Conservation (phyloP, 2,888 invertebrate species). For the Chrysolina oricalcia region DNA sequence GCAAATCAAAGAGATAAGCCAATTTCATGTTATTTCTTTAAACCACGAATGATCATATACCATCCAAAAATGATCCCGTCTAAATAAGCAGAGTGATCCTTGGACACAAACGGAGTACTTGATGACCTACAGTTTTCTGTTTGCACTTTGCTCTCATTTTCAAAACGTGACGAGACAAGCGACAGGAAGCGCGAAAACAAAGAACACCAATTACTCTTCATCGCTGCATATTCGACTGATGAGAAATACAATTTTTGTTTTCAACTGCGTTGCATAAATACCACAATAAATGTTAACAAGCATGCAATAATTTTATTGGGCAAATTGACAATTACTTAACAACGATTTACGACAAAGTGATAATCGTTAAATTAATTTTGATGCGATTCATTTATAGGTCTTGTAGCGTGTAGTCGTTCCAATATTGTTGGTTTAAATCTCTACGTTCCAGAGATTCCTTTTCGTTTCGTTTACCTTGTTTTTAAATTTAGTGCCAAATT, state of each 20-base stretch:
- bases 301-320: neutral
- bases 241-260: slow-evolving; percentile 1
- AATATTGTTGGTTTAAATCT: too few species aligned
- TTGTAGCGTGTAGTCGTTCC: too few species aligned
- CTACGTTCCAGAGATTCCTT: too few species aligned
- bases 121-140: neutral
- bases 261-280: neutral
- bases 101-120: neutral
- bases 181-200: neutral
- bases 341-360: neutral
- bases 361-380: neutral
- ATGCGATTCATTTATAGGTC: too few species aligned
- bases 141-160: neutral
- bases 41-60: too few species aligned
- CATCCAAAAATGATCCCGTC: neutral
- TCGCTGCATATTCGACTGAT: neutral
- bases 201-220: neutral
- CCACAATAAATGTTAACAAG: neutral
- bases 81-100: neutral
- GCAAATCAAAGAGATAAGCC: too few species aligned
- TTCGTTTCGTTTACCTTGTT: too few species aligned
- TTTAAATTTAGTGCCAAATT: too few species aligned
- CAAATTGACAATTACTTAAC: neutral
- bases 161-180: neutral
- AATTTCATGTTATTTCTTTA: too few species aligned